Evolutionary conservation across 2,113 vertebrate species (phyloP).

Genomic region (Actenoides hombroni): DNA sequence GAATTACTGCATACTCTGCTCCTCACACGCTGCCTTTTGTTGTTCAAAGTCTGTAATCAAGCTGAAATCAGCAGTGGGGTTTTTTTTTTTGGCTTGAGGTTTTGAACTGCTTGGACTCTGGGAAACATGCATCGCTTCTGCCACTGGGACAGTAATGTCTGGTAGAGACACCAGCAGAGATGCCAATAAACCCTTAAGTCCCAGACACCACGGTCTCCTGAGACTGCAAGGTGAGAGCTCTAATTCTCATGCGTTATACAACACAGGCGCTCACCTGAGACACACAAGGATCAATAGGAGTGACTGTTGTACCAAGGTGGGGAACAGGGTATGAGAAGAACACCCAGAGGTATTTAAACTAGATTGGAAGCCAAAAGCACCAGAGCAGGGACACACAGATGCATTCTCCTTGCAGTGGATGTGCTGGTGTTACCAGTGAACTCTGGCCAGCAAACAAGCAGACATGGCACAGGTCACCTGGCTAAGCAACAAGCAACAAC

Average conservation of each 20-base stretch:
- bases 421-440: not conserved
- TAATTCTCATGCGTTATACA: not conserved
- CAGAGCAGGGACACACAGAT: rapidly evolving
- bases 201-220: not conserved
- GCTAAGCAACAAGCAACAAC: not conserved
- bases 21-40: not conserved
- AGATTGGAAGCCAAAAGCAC: not conserved
- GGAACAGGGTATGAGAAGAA: not conserved
- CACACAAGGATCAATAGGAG: not conserved
- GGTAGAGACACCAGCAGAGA: not conserved
- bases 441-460: not conserved
- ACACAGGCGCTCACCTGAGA: rapidly evolving
- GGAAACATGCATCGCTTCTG: not conserved
- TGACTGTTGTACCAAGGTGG: not conserved
- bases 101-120: not conserved
- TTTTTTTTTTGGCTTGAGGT: not conserved
- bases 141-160: not conserved
- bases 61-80: not conserved
- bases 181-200: not conserved
- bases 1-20: not conserved
- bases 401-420: not conserved
- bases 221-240: not conserved
- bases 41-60: not conserved
- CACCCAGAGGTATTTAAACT: not conserved
- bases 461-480: not conserved